phyloP scores from a whole-genome alignment of 2,797 vertebrate species.

The Dallia pectoralis region DNA sequence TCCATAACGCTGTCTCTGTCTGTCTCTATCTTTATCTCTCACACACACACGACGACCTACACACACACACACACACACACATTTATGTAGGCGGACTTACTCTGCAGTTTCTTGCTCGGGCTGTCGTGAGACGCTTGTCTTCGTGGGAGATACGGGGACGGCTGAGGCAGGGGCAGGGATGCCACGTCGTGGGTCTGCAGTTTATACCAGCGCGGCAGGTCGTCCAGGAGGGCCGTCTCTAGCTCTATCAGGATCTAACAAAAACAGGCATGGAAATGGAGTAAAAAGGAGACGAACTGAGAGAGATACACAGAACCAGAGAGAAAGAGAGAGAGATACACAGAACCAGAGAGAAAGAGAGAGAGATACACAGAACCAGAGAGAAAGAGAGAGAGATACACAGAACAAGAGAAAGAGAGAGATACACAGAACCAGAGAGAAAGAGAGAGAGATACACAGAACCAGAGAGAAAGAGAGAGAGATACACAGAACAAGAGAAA shows the following conservation, averaged over 20 bases:
- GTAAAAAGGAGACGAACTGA: constrained; percentile 8
- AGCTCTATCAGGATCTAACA: constrained; percentile 93
- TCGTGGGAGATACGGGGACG: constrained; percentile 91
- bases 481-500: no score
- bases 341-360: not conserved
- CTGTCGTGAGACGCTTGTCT: constrained; percentile 89
- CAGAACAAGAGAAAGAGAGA: no score
- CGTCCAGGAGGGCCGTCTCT: constrained; percentile 94
- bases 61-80: constrained; percentile 3
- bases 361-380: not conserved
- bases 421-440: no score
- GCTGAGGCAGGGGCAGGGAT: constrained; percentile 93
- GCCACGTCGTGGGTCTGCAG: constrained; percentile 92
- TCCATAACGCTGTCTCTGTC: not conserved
- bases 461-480: no score
- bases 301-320: constrained; percentile 17
- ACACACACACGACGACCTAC: constrained; percentile 6
- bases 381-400: no score
- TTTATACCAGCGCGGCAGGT: constrained; percentile 96
- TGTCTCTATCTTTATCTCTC: not conserved
- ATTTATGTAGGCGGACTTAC: constrained; percentile 73
- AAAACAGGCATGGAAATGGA: constrained; percentile 4
- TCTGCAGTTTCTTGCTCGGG: constrained; percentile 96
- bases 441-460: no score
- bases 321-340: not conserved